Evolutionary conservation across 2,797 vertebrate species (phyloP).

Genomic region (Manis pentadactyla): DNA sequence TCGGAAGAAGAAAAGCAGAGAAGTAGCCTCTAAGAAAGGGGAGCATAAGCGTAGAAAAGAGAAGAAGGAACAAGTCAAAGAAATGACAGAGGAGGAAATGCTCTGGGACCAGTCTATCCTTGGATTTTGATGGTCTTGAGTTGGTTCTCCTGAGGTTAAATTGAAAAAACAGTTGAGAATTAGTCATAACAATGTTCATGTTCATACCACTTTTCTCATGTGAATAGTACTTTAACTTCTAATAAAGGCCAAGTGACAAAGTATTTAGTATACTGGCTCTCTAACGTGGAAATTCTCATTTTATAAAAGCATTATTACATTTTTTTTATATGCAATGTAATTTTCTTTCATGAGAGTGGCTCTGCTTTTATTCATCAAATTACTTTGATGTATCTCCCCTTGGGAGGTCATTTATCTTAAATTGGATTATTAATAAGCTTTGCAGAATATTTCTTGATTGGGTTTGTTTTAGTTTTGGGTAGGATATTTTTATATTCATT

Average conservation of each 20-base stretch:
- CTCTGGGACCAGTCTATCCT: constrained; percentile 94
- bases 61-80: constrained; percentile 86
- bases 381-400: constrained; percentile 63
- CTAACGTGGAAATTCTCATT: constrained; percentile 49
- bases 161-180: constrained; percentile 16
- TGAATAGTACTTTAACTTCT: background rate
- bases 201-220: background rate
- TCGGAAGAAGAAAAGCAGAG: constrained; percentile 69
- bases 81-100: constrained; percentile 92
- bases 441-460: constrained; percentile 62
- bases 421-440: constrained; percentile 50
- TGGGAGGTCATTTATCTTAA: constrained; percentile 69
- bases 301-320: constrained; percentile 58
- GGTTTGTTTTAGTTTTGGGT: constrained; percentile 62
- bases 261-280: constrained; percentile 5
- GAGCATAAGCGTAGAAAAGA: constrained; percentile 87
- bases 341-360: constrained; percentile 26
- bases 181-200: background rate
- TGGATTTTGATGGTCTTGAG: constrained; percentile 84
- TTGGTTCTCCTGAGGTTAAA: background rate
- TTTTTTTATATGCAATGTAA: constrained; percentile 61
- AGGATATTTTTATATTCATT: constrained; percentile 61
- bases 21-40: constrained; percentile 71
- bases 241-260: background rate
- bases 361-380: constrained; percentile 53